Evolutionary conservation across 2,113 vertebrate genomes (phyloP).

Genomic region (Corythaeola cristata): DNA sequence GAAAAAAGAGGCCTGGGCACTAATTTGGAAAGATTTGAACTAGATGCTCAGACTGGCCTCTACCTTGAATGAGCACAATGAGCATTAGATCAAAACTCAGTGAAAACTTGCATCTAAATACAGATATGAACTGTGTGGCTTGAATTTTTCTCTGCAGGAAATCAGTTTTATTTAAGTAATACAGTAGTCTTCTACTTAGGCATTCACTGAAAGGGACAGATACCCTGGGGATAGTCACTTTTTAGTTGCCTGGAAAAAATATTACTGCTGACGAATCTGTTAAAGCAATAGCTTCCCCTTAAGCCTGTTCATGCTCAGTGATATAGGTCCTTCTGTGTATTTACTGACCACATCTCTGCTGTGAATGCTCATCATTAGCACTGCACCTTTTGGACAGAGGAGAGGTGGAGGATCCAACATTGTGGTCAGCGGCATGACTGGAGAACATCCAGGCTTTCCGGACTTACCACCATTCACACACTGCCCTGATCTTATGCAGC

Average conservation of each 20-base stretch:
- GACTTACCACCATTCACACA: neutral
- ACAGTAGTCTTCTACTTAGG: neutral
- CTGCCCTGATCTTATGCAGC: neutral
- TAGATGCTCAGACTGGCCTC: neutral
- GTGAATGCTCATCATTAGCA: neutral
- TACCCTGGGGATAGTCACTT: neutral
- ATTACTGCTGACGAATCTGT: neutral
- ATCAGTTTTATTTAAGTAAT: neutral
- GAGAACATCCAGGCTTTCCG: neutral
- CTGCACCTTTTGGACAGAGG: neutral
- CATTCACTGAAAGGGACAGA: neutral
- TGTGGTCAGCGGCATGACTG: accelerated
- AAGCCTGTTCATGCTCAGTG: neutral
- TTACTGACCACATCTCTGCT: neutral
- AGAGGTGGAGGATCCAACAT: neutral
- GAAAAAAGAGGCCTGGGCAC: neutral
- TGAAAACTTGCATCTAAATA: neutral
- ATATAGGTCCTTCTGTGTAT: neutral
- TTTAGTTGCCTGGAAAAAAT: neutral
- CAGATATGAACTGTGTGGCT: neutral
- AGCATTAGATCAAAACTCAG: neutral
- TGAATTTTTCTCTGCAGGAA: neutral
- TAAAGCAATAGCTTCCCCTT: neutral
- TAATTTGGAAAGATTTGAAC: neutral
- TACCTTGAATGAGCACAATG: neutral